Percentiles rank a stretch among this genome's conserved stretches.
phyloP scores from a whole-genome alignment of 2,113 vertebrate genomes.

The Aegithalos caudatus region DNA sequence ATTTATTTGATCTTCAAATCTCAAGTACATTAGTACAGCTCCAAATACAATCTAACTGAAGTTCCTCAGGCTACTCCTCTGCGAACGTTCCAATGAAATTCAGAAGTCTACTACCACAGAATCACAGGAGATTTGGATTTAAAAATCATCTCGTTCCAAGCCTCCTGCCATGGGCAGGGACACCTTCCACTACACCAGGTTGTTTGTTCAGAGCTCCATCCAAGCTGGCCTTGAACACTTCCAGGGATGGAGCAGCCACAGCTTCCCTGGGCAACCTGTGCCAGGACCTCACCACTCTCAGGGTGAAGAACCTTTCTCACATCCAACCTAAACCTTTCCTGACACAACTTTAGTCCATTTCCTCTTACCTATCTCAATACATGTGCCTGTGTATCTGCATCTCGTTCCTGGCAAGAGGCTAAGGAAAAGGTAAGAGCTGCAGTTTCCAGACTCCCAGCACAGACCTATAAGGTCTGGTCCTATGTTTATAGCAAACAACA shows the following conservation, averaged over 20 bases:
- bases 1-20: neutral
- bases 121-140: neutral
- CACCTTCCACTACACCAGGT: neutral
- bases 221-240: neutral
- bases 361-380: neutral
- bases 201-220: neutral
- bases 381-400: rapidly evolving
- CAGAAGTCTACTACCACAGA: neutral
- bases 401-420: neutral
- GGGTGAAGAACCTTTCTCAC: neutral
- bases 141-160: neutral
- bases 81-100: neutral
- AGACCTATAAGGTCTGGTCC: neutral
- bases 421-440: neutral
- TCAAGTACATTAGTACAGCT: neutral
- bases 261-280: neutral
- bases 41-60: neutral
- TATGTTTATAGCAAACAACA: neutral
- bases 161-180: neutral
- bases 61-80: neutral
- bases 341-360: neutral
- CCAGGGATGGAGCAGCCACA: neutral
- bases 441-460: neutral
- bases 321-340: neutral
- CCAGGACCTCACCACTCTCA: neutral